Base-by-base conservation (phyloP, 1,140 invertebrate species). In the Battus philenor region DNA sequence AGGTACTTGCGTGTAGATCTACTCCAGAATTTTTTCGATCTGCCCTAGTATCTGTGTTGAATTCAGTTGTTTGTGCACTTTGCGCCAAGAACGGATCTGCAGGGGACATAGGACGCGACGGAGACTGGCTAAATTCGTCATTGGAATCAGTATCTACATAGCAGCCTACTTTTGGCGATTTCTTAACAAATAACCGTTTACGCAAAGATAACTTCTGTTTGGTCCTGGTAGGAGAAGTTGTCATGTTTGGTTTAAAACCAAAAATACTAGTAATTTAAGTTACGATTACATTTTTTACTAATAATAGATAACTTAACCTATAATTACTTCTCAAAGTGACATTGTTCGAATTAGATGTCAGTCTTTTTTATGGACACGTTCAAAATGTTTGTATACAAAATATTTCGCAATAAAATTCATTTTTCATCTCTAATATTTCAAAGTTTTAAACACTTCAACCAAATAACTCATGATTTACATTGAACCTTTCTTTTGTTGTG, bases 81-180 rank as follows among this genome's bases (percentile, higher is more conserved):
- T 79, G 77, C 36, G 79, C 74, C 59, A 80, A 46, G 50, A 84
- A 84, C 36, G 80, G 80, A 62, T 84, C 80, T 7, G 74, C 80
- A 10, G 81, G 76, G 30, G 80, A 84, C 52, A 84, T 82, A 17
- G 80, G 78, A 10, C 80, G 69, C 32, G 80, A 84, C 9, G 63
- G 56, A 26, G 74, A 68, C 34, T 82, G 77, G 16, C 54, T 66
- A 33, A 74, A 77, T 67, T 84, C 80, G 47, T 84, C 80, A 38
- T 78, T 77, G 5, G 80, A 84, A 73, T 83, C 79, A 30, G 75
- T 78, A 58, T 83, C 81, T 29, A 84, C 73, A 69, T 80, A 81
- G 60, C 84, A 86, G 30, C 84, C 84, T 54, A 86, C 84, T 74
- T 80, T 86, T 29, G 84, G 82, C 7, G 84, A 86, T 54, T 86